Percentiles rank a stretch among this genome's conserved stretches.
Evolutionary conservation across 2,888 invertebrate species (phyloP).

Genomic region (Dicyrtomina minuta): DNA sequence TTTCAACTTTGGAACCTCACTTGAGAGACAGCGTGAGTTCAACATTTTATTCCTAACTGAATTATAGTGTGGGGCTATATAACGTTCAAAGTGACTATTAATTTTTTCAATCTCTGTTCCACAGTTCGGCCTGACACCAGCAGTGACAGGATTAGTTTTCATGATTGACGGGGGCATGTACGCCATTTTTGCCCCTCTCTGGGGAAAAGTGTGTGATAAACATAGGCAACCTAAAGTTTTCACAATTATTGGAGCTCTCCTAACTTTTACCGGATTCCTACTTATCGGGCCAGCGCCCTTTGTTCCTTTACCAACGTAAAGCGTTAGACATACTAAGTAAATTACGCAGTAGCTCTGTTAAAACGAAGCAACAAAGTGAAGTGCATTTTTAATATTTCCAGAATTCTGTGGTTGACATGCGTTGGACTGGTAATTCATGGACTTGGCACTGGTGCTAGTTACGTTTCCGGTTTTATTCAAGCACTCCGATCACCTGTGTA

Average conservation of each 20-base stretch:
- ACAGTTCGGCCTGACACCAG: constrained; percentile 53
- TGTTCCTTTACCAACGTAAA: constrained; percentile 64
- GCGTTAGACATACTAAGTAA: background rate
- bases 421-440: constrained; percentile 75
- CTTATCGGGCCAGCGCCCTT: constrained; percentile 80
- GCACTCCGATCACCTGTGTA: constrained; percentile 79
- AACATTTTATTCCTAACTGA: constrained; percentile 13
- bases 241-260: constrained; percentile 67
- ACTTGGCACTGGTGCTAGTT: constrained; percentile 78
- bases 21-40: constrained; percentile 62
- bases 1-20: constrained; percentile 86
- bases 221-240: constrained; percentile 68
- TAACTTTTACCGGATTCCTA: constrained; percentile 69
- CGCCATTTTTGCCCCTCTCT: constrained; percentile 60
- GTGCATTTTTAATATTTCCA: no score
- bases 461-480: constrained; percentile 83
- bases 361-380: no score
- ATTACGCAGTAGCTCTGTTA: no score
- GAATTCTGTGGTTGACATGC: constrained; percentile 64
- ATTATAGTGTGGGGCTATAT: constrained; percentile 32
- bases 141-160: constrained; percentile 62
- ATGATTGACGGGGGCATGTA: constrained; percentile 61
- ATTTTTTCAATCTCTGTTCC: constrained; percentile 23
- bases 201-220: constrained; percentile 79
- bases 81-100: background rate